Evolutionary conservation across 1,140 invertebrate genomes (phyloP).

Genomic region (Bombus difficillimus): DNA sequence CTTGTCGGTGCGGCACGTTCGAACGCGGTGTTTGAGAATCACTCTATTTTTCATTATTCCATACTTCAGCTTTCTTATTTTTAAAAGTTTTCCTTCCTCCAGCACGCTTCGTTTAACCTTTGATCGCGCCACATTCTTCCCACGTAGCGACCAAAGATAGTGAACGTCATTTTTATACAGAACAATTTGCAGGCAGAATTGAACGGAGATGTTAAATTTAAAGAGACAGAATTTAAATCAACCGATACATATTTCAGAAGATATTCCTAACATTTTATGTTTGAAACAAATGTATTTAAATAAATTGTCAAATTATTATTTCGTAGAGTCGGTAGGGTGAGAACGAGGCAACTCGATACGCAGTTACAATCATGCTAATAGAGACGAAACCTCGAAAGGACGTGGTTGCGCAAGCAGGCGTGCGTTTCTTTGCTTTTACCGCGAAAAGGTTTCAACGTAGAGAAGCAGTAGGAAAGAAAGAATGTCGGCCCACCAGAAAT

Average conservation of each 20-base stretch:
- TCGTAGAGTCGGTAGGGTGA: not conserved
- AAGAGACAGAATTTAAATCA: not conserved
- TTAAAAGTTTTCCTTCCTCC: not conserved
- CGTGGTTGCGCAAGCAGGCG: slow-evolving; percentile 40
- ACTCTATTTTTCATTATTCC: slow-evolving; percentile 37
- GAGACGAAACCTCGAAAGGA: slow-evolving; percentile 29
- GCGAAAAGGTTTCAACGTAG: slow-evolving; percentile 52
- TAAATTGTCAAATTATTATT: not conserved
- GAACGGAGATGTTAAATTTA: too few species aligned
- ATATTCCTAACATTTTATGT: not conserved
- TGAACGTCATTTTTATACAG: not conserved
- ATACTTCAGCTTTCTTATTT: slow-evolving; percentile 17
- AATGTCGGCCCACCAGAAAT: slow-evolving; percentile 44
- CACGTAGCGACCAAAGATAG: not conserved
- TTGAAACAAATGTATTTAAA: too few species aligned
- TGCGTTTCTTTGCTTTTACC: slow-evolving; percentile 48
- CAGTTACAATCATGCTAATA: slow-evolving; percentile 15
- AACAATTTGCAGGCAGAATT: not conserved
- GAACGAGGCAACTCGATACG: not conserved
- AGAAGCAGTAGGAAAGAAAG: slow-evolving; percentile 48
- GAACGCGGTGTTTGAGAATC: slow-evolving; percentile 37
- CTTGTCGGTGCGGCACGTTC: slow-evolving; percentile 20
- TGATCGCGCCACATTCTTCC: not conserved
- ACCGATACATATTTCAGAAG: not conserved
- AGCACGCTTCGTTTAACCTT: not conserved